Percentiles rank a stretch among this genome's conserved stretches.
Conservation (phyloP, 2,113 vertebrate genomes). For the Verasper variegatus region DNA sequence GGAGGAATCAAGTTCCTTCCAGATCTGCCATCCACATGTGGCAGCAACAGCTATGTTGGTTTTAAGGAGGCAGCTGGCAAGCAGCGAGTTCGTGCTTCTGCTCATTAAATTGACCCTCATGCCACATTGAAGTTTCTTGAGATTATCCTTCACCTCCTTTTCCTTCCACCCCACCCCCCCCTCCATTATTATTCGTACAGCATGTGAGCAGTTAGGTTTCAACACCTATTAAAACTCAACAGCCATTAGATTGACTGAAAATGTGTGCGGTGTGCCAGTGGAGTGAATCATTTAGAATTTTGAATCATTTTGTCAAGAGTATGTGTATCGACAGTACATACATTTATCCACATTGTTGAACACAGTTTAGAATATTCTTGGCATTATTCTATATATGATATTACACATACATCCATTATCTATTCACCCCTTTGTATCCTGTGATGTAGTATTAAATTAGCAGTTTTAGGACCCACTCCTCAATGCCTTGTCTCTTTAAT, state of each 20-base stretch:
- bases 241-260: constrained; percentile 30
- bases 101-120: constrained; percentile 78
- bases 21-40: constrained; percentile 66
- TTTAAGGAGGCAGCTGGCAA: constrained; percentile 76
- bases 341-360: background rate
- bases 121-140: constrained; percentile 57
- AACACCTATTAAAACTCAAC: constrained; percentile 27
- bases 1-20: constrained; percentile 59
- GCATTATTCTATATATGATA: background rate
- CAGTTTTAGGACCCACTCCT: background rate
- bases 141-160: constrained; percentile 38
- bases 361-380: background rate
- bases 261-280: constrained; percentile 5
- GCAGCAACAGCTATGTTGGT: constrained; percentile 53
- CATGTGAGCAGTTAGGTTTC: constrained; percentile 13
- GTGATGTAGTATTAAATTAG: background rate
- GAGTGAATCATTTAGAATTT: no score
- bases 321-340: background rate
- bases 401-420: background rate
- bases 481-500: background rate
- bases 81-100: constrained; percentile 53
- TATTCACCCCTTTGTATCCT: background rate
- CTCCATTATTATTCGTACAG: constrained; percentile 40
- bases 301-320: constrained; percentile 8
- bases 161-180: constrained; percentile 20